Conservation (phyloP, 2,888 invertebrate genomes). For the Aspidiotus destructor region DNA sequence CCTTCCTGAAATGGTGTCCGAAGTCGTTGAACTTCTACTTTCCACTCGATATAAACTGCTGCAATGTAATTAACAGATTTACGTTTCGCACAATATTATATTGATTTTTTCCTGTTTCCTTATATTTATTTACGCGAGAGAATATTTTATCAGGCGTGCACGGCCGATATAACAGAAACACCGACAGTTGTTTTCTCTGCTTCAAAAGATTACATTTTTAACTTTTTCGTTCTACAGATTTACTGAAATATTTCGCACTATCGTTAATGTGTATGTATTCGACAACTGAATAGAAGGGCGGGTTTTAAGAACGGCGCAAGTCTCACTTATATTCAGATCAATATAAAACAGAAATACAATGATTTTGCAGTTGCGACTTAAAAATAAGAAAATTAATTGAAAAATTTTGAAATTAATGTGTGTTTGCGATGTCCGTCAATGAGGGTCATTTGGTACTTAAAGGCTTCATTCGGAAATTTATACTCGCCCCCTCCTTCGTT, state of each 20-base stretch:
- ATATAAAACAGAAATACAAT: constrained; percentile 32
- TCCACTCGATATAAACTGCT: not conserved
- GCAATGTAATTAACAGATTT: too few species aligned
- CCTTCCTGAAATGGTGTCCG: not conserved
- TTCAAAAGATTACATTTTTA: too few species aligned
- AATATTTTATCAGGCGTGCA: too few species aligned
- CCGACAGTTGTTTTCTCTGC: too few species aligned
- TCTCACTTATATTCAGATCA: constrained; percentile 27
- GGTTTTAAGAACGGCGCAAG: constrained; percentile 30
- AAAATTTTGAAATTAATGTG: not conserved
- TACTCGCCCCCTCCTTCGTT: too few species aligned
- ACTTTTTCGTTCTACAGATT: too few species aligned
- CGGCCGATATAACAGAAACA: too few species aligned
- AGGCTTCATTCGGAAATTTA: too few species aligned
- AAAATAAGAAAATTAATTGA: not conserved
- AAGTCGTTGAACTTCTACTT: not conserved
- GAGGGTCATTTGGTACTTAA: too few species aligned
- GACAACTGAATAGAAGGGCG: constrained; percentile 24
- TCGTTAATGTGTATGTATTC: constrained; percentile 29
- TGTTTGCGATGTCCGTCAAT: too few species aligned
- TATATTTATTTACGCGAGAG: not conserved
- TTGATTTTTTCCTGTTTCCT: constrained; percentile 13
- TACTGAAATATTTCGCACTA: constrained; percentile 24
- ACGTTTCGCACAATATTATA: too few species aligned
- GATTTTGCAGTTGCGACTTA: not conserved